Evolutionary conservation across 2,113 vertebrate genomes (phyloP).

Genomic region (Prochilodus magdalenae): DNA sequence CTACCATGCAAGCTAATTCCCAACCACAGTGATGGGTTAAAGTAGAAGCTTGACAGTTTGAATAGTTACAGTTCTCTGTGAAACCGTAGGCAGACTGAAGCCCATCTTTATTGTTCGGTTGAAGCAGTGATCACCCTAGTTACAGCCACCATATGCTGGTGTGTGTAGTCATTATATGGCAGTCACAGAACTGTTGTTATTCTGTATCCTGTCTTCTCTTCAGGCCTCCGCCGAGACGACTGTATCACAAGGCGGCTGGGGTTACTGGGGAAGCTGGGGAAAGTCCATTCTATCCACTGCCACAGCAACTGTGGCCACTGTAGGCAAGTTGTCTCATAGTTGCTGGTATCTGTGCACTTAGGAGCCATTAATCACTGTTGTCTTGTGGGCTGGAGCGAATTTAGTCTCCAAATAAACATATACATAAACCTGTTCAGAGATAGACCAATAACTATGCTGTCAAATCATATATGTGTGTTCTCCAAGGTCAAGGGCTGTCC

Average conservation of each 20-base stretch:
- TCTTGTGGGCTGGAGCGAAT: background rate
- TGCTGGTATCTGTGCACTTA: background rate
- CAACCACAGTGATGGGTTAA: too few species aligned
- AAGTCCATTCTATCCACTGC: slow-evolving; percentile 93
- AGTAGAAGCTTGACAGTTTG: too few species aligned
- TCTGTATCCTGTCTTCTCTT: background rate
- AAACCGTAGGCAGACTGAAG: too few species aligned
- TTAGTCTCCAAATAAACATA: background rate
- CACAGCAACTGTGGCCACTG: slow-evolving; percentile 91
- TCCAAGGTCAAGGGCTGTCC: slow-evolving; percentile 91
- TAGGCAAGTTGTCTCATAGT: slow-evolving; percentile 81
- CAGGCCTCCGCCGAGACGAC: slow-evolving; percentile 66
- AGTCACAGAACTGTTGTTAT: background rate
- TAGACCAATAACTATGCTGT: background rate
- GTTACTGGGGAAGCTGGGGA: slow-evolving; percentile 96
- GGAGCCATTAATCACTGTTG: background rate
- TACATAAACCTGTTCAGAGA: too few species aligned
- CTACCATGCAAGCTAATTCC: too few species aligned
- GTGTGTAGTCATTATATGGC: background rate
- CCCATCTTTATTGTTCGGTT: too few species aligned
- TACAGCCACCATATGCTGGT: background rate
- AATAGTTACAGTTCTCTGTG: too few species aligned
- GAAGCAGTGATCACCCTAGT: background rate
- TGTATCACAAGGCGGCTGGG: slow-evolving; percentile 86
- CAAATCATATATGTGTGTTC: slow-evolving; percentile 34